Conservation (phyloP, 2,113 vertebrate genomes). For the Gambusia holbrooki region DNA sequence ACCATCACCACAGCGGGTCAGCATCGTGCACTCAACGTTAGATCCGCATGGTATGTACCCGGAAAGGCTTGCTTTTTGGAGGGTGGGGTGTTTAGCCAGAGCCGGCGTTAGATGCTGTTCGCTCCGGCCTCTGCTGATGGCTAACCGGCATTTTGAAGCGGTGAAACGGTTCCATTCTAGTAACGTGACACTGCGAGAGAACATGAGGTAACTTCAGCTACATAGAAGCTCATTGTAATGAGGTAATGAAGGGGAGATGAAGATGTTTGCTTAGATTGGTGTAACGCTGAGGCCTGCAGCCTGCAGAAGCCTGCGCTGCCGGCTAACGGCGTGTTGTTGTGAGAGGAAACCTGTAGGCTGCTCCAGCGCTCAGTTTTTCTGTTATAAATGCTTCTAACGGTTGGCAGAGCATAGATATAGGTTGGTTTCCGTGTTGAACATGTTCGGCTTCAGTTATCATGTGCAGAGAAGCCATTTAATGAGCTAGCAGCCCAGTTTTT, state of each 20-base stretch:
- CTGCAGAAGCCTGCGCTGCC: not conserved
- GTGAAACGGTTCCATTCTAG: constrained; percentile 3
- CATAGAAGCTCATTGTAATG: not conserved
- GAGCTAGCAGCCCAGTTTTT: not conserved
- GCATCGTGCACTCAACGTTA: constrained; percentile 47
- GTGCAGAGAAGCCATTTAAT: not conserved
- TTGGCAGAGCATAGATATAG: not conserved
- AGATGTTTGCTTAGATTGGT: not conserved
- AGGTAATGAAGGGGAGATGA: not conserved
- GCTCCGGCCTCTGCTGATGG: not conserved
- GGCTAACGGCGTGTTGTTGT: not conserved
- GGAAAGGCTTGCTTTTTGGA: not conserved
- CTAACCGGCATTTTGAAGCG: constrained; percentile 73
- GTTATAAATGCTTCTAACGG: not conserved
- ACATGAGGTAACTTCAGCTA: not conserved
- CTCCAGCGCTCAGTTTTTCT: not conserved
- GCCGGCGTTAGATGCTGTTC: not conserved
- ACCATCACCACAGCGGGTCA: constrained; percentile 35
- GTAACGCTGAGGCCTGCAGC: not conserved
- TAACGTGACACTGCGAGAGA: not conserved
- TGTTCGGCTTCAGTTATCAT: not conserved
- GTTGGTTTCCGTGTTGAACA: not conserved
- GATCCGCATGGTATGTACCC: constrained; percentile 61
- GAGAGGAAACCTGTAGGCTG: not conserved
- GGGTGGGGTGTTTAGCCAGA: not conserved